phyloP scores from a whole-genome alignment of 1,140 invertebrate species.

The Bombus huntii region DNA sequence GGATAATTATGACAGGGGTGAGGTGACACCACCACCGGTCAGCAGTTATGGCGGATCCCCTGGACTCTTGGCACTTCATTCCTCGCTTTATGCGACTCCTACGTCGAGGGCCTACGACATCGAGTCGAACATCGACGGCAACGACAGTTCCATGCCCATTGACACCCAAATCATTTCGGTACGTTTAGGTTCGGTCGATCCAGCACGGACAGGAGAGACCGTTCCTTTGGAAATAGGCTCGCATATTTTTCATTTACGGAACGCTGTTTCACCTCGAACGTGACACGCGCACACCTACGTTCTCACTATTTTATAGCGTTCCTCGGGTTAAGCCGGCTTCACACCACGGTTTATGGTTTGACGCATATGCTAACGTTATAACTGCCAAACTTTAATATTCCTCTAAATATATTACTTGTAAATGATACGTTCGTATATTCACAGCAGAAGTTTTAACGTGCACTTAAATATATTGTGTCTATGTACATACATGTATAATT shows the following conservation, averaged over 20 bases:
- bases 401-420: too few species aligned
- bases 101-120: constrained; percentile 79
- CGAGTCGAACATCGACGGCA: constrained; percentile 79
- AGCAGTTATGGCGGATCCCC: constrained; percentile 79
- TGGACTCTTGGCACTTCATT: constrained; percentile 79
- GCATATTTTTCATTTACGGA: constrained; percentile 16
- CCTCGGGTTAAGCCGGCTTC: not conserved
- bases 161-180: constrained; percentile 82
- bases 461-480: too few species aligned
- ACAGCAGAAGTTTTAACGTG: too few species aligned
- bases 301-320: constrained; percentile 14
- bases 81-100: constrained; percentile 79
- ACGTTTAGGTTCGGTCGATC: constrained; percentile 36
- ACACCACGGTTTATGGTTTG: not conserved
- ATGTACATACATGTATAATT: too few species aligned
- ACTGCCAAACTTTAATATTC: not conserved
- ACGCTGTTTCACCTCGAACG: constrained; percentile 27
- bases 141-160: constrained; percentile 79
- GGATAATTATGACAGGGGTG: constrained; percentile 81
- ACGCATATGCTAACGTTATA: not conserved
- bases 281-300: constrained; percentile 28
- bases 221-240: constrained; percentile 10
- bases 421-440: too few species aligned
- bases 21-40: constrained; percentile 80
- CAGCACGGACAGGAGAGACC: not conserved